Evolutionary conservation across 1,140 invertebrate species (phyloP).

Genomic region (Calliphora vicina): DNA sequence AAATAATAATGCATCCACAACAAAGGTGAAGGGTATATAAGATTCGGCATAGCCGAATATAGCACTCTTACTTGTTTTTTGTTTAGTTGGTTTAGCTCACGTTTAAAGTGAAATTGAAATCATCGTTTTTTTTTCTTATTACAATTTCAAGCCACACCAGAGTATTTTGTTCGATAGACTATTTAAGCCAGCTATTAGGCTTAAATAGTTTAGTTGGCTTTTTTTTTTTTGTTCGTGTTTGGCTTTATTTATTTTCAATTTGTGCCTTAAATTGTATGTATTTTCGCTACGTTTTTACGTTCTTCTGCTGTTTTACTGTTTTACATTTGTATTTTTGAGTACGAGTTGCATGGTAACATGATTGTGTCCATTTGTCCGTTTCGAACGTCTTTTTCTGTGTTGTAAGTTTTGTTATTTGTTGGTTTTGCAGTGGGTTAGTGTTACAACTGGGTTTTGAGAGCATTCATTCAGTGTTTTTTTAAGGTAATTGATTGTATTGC

Average conservation of each 20-base stretch:
- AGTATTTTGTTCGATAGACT: neutral
- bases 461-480: neutral
- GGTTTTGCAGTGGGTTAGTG: neutral
- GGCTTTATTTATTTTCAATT: neutral
- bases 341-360: neutral
- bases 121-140: neutral
- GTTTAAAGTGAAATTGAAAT: slow-evolving; percentile 10
- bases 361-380: neutral
- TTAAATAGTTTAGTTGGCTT: neutral
- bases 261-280: neutral
- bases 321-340: neutral
- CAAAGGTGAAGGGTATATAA: no score
- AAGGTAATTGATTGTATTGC: neutral
- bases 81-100: neutral
- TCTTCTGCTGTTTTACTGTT: neutral
- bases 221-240: no score
- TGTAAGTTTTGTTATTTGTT: neutral
- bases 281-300: no score
- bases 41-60: no score
- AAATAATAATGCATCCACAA: no score
- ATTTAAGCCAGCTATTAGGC: neutral
- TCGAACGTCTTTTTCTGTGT: neutral
- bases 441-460: neutral
- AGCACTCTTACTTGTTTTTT: no score
- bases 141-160: neutral